Conservation (phyloP, 2,113 vertebrate species). For the Cololabis saira region DNA sequence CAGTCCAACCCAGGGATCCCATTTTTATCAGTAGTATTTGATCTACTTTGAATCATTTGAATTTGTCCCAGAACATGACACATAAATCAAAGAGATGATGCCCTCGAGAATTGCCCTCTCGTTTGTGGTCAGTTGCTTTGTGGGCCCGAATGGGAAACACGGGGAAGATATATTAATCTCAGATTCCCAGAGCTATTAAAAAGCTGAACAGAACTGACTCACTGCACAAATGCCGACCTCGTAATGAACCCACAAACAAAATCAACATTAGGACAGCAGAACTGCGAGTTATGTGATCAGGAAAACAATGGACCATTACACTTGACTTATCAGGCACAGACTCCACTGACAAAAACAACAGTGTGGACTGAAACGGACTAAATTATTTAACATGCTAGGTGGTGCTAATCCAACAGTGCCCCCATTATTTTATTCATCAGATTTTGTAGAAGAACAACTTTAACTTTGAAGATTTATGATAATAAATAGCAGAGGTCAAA, state of each 20-base stretch:
- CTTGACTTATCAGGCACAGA: constrained; percentile 55
- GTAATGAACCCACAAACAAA: constrained; percentile 65
- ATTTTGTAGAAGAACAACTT: constrained; percentile 30
- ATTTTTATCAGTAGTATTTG: constrained; percentile 26
- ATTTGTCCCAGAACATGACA: constrained; percentile 46
- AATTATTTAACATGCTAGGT: constrained; percentile 33
- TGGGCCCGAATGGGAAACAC: constrained; percentile 36
- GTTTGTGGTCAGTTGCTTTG: constrained; percentile 47
- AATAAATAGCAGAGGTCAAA: constrained; percentile 50
- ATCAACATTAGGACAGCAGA: constrained; percentile 61
- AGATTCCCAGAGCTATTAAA: constrained; percentile 43
- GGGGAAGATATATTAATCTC: constrained; percentile 48
- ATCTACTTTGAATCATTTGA: constrained; percentile 26
- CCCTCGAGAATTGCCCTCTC: constrained; percentile 32
- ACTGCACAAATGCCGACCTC: constrained; percentile 56
- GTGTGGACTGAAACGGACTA: constrained; percentile 13
- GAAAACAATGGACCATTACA: constrained; percentile 70
- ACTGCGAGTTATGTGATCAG: constrained; percentile 39
- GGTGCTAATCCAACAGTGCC: constrained; percentile 29
- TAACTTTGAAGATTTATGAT: constrained; percentile 37
- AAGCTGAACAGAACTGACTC: constrained; percentile 34
- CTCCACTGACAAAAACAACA: constrained; percentile 58
- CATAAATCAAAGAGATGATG: constrained; percentile 61
- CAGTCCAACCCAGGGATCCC: constrained; percentile 20
- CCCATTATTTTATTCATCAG: constrained; percentile 35